These are phyloP conservation scores for Calliphora vomitoria DNA, from an alignment of 2,888 invertebrate species.

Conservation along the genomic window DNA sequence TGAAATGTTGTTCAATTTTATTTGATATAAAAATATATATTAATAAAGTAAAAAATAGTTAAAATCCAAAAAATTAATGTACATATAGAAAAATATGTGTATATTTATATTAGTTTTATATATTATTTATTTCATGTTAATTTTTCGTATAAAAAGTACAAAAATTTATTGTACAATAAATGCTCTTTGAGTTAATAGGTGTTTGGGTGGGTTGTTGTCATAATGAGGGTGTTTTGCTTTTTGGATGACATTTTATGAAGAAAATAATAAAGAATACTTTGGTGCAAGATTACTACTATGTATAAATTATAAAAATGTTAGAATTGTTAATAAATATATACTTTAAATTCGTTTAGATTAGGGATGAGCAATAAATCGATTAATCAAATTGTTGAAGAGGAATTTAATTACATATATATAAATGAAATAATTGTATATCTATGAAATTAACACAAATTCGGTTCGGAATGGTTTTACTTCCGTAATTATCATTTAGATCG, in stretches of 20 bases:
- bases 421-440: too few relatives aligned
- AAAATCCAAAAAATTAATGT: neutral
- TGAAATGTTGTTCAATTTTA: conserved; percentile 50
- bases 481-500: too few relatives aligned
- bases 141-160: conserved; percentile 36
- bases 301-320: conserved; percentile 14
- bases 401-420: too few relatives aligned
- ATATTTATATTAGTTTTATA: conserved; percentile 6
- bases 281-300: conserved; percentile 61
- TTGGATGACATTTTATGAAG: conserved; percentile 25
- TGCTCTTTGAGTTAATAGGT: conserved; percentile 51
- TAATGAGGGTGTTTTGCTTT: conserved; percentile 5
- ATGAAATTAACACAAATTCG: too few relatives aligned
- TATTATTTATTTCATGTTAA: neutral
- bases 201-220: conserved; percentile 26
- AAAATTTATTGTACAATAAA: conserved; percentile 48
- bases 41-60: conserved; percentile 14
- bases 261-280: conserved; percentile 67
- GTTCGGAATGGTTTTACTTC: too few relatives aligned
- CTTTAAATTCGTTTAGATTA: conserved; percentile 49
- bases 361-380: too few relatives aligned
- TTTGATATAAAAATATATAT: conserved; percentile 35
- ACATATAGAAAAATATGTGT: conserved; percentile 27
- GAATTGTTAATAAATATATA: conserved; percentile 15
- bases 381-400: too few relatives aligned